Evolutionary conservation across 2,888 invertebrate species (phyloP), one percentile per base, ranked within the genome.

Genomic region (Aelia acuminata): DNA sequence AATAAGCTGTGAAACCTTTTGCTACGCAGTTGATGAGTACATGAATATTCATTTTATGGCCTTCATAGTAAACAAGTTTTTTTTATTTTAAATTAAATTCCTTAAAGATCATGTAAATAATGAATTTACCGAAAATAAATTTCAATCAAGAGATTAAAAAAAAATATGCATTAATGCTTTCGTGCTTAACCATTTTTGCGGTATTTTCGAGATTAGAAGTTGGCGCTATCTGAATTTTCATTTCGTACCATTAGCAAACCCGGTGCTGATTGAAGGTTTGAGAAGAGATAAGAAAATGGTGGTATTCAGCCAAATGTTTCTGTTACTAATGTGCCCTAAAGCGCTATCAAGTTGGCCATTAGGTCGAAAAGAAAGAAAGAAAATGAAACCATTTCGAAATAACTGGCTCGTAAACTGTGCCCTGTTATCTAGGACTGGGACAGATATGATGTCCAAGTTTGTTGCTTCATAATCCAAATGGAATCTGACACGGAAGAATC

Each of bases 351-450:
- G 63, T 35, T 35, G 63, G 63, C 63, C 35, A 70, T 70, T 70
- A 70, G 15, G 63, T 31, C 18, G 18, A 70, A 35, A 20, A 35
- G 57, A 35, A 70, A 70, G 63, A 20, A 20, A 0, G 18, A 31
- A 35, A 70, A 70, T 70, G 63, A 70, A 70, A 70, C 63, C 63
- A 70, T 70, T 70, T 35, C 18, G 20, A 70, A 70, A 70, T 70
- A 70, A 70, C 63, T 35, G 63, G 18, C 31, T 35, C 31, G 31
- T 70, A 70, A 70, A 70, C 18, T 70, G 35, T 35, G 35, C 31
- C 31, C 31, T 15, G 1, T 31, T 70, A 70, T 70, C 63, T 31
- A 0, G 10, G 5, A 1, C 35, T 35, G 10, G 35, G 63, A 70
- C 35, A 70, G 63, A 4, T 26, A 13, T 1, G 10, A 70, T 70